phyloP scores from a whole-genome alignment of 2,888 invertebrate species.

The Ligdia adustata region DNA sequence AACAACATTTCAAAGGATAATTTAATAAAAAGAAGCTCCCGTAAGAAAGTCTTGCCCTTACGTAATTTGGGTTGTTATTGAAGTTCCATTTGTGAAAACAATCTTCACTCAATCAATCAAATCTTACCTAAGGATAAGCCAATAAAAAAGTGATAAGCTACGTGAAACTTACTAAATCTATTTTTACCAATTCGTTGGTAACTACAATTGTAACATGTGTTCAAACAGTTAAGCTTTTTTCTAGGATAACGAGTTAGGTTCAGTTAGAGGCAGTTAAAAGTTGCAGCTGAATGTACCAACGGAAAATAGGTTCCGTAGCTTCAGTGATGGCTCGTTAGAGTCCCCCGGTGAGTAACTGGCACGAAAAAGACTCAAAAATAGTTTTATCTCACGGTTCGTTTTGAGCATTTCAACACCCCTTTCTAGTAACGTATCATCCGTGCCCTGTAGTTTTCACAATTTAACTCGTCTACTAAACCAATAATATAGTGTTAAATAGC shows the following conservation, averaged over 20 bases:
- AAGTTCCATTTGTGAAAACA: not conserved
- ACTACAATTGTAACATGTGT: too few species aligned
- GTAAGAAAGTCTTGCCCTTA: not conserved
- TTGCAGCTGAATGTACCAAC: conserved; percentile 15
- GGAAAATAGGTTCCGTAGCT: conserved; percentile 25
- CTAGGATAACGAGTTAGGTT: conserved; percentile 27
- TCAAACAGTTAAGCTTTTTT: too few species aligned
- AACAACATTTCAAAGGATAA: conserved; percentile 14
- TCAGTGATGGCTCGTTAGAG: conserved; percentile 30
- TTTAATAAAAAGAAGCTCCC: conserved; percentile 10
- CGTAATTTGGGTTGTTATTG: conserved; percentile 4
- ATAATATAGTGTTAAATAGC: too few species aligned
- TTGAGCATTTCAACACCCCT: not conserved
- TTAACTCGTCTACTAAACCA: not conserved
- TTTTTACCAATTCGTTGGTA: too few species aligned
- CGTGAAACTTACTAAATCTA: too few species aligned
- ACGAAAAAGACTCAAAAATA: conserved; percentile 22
- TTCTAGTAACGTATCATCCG: too few species aligned
- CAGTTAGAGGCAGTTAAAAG: conserved; percentile 44
- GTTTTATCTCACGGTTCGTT: conserved; percentile 3
- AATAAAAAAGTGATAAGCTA: too few species aligned
- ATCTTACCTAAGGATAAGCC: too few species aligned
- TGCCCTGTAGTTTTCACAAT: too few species aligned
- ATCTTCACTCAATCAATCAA: too few species aligned
- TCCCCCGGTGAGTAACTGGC: conserved; percentile 14